Percentiles rank a stretch among this genome's conserved stretches.
Evolutionary conservation across 1,140 invertebrate species (phyloP).

Genomic region (Pseudomyrmex pallidus): DNA sequence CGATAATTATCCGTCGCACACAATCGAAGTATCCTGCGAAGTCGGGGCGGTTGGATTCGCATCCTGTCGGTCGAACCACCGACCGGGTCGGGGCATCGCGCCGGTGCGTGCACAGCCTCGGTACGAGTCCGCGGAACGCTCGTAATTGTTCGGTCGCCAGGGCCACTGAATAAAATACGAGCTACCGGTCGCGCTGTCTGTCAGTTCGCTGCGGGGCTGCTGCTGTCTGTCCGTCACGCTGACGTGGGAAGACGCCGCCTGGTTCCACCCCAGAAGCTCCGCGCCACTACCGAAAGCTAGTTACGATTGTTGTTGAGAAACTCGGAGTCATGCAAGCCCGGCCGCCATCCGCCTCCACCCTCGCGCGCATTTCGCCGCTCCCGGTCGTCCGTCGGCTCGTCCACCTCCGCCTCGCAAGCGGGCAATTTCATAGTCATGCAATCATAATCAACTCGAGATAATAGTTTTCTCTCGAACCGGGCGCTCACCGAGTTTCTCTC

Average conservation of each 20-base stretch:
- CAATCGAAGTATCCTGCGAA: conserved; percentile 78
- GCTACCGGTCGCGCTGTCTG: conserved; percentile 83
- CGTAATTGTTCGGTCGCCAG: conserved; percentile 85
- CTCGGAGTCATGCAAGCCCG: conserved; percentile 83
- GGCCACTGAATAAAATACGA: conserved; percentile 85
- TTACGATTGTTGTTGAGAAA: conserved; percentile 83
- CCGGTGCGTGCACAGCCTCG: conserved; percentile 51
- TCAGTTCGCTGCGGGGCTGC: conserved; percentile 80
- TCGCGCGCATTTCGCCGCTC: conserved; percentile 25
- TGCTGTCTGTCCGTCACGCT: conserved; percentile 84
- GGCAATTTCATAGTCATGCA: conserved; percentile 83
- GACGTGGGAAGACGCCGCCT: conserved; percentile 85
- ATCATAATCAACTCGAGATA: conserved; percentile 82
- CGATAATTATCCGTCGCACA: conserved; percentile 79
- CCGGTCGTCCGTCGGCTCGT: conserved; percentile 42
- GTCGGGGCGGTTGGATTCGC: conserved; percentile 44
- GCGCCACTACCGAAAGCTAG: conserved; percentile 82
- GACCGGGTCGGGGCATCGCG: conserved; percentile 45
- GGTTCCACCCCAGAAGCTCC: conserved; percentile 79
- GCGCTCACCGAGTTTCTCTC: conserved; percentile 2
- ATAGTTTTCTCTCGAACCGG: conserved; percentile 76
- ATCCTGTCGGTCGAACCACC: conserved; percentile 64
- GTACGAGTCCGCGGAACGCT: conserved; percentile 61
- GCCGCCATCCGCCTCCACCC: conserved; percentile 48
- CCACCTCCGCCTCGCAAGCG: conserved; percentile 46